A percentile compares a stretch with the other conserved stretches of the same genome.
Conservation (phyloP, 2,888 invertebrate genomes). For the Prosapia bicincta region DNA sequence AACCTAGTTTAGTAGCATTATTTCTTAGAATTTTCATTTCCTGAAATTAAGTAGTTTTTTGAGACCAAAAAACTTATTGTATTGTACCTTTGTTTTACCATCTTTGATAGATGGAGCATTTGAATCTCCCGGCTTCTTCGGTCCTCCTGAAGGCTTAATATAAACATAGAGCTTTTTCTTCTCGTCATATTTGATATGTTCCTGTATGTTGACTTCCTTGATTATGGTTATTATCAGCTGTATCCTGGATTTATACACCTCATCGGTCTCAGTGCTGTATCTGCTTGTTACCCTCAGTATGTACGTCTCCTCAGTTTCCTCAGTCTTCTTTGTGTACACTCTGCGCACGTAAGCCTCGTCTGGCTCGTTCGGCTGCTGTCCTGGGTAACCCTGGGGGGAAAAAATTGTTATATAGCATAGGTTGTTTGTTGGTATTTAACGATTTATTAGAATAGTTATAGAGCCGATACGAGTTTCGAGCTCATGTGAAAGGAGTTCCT, state of each 20-base stretch:
- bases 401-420: too few species aligned
- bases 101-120: not conserved
- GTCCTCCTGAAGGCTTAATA: not conserved
- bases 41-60: too few species aligned
- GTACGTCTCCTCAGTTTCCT: not conserved
- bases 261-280: not conserved
- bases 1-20: too few species aligned
- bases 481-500: too few species aligned
- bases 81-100: not conserved
- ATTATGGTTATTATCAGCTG: not conserved
- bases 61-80: too few species aligned
- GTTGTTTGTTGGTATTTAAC: too few species aligned
- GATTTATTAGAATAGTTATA: too few species aligned
- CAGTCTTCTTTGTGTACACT: not conserved
- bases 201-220: not conserved
- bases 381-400: not conserved
- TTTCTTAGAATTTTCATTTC: too few species aligned
- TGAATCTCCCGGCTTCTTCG: not conserved
- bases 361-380: not conserved
- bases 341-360: not conserved
- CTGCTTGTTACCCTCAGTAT: not conserved
- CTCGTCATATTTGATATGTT: not conserved
- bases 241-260: not conserved
- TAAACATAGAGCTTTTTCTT: not conserved
- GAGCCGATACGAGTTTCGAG: too few species aligned